Evolutionary conservation across 2,888 invertebrate species (phyloP), one percentile per base, ranked within the genome.

Genomic region (Nyleta sp.): DNA sequence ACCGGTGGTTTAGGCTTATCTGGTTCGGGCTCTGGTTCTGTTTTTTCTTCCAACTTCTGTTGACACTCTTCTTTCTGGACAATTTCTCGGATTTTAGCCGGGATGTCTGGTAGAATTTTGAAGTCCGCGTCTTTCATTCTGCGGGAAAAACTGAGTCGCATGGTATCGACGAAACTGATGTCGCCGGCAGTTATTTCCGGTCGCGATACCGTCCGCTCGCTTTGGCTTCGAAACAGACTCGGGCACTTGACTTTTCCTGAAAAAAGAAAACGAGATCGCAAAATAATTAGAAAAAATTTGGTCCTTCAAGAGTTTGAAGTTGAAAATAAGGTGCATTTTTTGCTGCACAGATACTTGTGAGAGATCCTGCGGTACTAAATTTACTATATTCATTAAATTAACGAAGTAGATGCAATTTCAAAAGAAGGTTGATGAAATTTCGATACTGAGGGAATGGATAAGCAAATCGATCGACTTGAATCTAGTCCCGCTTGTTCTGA

Each of bases 101-200:
- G 1, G 6, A 28, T 28, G 28, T 38, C 11, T 6, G 40, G 8
- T 6, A n/a, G 17, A n/a, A 13, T 6, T 38, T 28, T 35, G 1
- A 53, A n/a, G 24, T 48, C 44, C n/a, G 18, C 0, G 4, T 92
- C 92, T 87, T 94, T 93, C 85, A 92, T 91, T 81, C 91, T 91
- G 89, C 93, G 94, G 10, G 91, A 89, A 62, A 94, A 92, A 82
- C 96, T 93, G 83, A 97, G 91, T 20, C 96, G 95, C 95, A 96
- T 97, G 22, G 96, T 96, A 89, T 97, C 97, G 87, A 95, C 92
- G 89, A 95, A 96, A 76, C 92, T 92, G 8, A 95, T 93, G 57
- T 93, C 91, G 11, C 91, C 91, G 10, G 87, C 91, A 91, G 92
- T 87, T 86, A 91, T 81, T 91, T 89, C 82, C 86, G 91, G 79